A percentile compares a stretch with the other conserved stretches of the same genome.
These are phyloP conservation scores for Blera fallax DNA, from an alignment of 2,888 invertebrate species.

Conservation along the genomic window DNA sequence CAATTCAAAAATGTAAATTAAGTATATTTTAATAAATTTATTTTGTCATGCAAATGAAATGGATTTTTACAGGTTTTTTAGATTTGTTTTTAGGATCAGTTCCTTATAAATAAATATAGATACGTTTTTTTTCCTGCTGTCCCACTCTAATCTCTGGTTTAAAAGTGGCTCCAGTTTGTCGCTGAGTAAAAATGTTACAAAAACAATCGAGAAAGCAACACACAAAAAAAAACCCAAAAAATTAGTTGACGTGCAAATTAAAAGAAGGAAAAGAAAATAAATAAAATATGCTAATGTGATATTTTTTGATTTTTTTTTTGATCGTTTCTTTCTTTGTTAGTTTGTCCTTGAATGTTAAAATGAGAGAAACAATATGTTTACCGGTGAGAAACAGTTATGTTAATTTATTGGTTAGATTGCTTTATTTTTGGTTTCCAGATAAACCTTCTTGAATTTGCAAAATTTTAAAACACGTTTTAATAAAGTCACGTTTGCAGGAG, in stretches of 20 bases:
- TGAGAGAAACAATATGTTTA: conserved; percentile 24
- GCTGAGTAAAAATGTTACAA: not conserved
- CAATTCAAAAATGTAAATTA: conserved; percentile 16
- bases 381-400: conserved; percentile 38
- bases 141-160: conserved; percentile 9
- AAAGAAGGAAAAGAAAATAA: conserved; percentile 34
- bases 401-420: conserved; percentile 15
- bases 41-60: conserved; percentile 37
- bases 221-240: not conserved
- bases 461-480: conserved; percentile 29
- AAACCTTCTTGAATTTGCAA: not conserved
- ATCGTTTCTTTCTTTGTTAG: conserved; percentile 26
- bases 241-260: conserved; percentile 34
- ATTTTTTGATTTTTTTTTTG: not conserved
- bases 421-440: conserved; percentile 17
- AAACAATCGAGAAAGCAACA: not conserved
- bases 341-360: conserved; percentile 30
- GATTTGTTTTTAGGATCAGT: not conserved
- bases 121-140: not conserved
- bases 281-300: conserved; percentile 44
- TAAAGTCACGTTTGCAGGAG: conserved; percentile 22
- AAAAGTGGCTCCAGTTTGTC: conserved; percentile 33
- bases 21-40: conserved; percentile 20
- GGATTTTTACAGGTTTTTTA: conserved; percentile 11
- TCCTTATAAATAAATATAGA: not conserved